A percentile compares a stretch with the other conserved stretches of the same genome.
Evolutionary conservation across 2,797 vertebrate genomes (phyloP).

Genomic region (Galagoides demidoff): DNA sequence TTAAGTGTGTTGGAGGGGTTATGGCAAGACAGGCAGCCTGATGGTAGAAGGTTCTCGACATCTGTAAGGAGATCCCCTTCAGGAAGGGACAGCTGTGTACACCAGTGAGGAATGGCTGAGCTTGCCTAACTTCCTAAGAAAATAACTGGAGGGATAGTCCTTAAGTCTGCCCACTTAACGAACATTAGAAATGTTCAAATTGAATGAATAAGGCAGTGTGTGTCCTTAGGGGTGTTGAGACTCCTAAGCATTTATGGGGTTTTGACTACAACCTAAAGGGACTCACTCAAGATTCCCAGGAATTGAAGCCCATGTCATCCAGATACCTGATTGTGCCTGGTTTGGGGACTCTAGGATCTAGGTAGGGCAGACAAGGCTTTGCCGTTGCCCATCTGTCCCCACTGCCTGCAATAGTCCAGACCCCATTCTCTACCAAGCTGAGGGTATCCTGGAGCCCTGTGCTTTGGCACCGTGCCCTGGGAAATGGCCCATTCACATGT

Average conservation of each 20-base stretch:
- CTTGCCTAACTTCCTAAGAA: conserved; percentile 30
- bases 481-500: neutral
- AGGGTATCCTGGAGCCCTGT: neutral
- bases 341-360: neutral
- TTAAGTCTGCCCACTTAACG: neutral
- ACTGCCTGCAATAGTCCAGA: neutral
- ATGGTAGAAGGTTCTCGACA: neutral
- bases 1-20: neutral
- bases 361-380: neutral
- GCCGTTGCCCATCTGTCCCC: neutral
- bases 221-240: neutral
- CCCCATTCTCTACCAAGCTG: neutral
- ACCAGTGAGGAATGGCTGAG: neutral
- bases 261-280: neutral
- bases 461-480: neutral
- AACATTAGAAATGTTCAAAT: neutral
- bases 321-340: neutral
- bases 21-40: neutral
- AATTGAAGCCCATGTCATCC: neutral
- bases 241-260: neutral
- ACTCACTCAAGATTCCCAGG: conserved; percentile 28
- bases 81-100: neutral
- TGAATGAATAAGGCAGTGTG: neutral
- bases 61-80: neutral
- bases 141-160: neutral